Percentiles rank a stretch among this genome's conserved stretches.
Conservation (phyloP, 2,113 vertebrate species). For the Pan paniscus region DNA sequence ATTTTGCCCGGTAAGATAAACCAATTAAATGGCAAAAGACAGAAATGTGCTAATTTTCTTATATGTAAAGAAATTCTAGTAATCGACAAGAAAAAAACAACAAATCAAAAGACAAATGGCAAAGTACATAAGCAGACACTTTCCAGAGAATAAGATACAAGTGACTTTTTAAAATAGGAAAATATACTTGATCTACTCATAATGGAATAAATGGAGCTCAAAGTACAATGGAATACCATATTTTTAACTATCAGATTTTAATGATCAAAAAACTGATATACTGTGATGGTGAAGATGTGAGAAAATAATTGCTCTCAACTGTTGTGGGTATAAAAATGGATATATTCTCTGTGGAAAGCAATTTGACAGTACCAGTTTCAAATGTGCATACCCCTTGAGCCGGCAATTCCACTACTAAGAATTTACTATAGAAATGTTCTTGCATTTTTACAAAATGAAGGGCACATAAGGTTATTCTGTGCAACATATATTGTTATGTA, state of each 20-base stretch:
- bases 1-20: slow-evolving; percentile 28
- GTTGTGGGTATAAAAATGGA: neutral
- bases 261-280: neutral
- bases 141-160: neutral
- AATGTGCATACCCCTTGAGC: neutral
- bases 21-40: neutral
- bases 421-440: neutral
- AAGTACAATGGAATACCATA: neutral
- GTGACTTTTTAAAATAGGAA: slow-evolving; percentile 7
- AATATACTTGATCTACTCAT: neutral
- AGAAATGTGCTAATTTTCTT: neutral
- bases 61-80: slow-evolving; percentile 4
- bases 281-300: neutral
- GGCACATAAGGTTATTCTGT: neutral
- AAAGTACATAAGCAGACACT: neutral
- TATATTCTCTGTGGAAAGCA: neutral
- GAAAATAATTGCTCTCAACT: neutral
- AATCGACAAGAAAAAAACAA: neutral
- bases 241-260: neutral
- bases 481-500: neutral
- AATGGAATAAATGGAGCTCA: neutral
- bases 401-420: neutral
- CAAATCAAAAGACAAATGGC: neutral
- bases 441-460: neutral
- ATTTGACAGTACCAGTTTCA: neutral